Percentiles rank a stretch among this genome's conserved stretches.
phyloP scores from a whole-genome alignment of 2,113 vertebrate species.

The Maccullochella peelii region DNA sequence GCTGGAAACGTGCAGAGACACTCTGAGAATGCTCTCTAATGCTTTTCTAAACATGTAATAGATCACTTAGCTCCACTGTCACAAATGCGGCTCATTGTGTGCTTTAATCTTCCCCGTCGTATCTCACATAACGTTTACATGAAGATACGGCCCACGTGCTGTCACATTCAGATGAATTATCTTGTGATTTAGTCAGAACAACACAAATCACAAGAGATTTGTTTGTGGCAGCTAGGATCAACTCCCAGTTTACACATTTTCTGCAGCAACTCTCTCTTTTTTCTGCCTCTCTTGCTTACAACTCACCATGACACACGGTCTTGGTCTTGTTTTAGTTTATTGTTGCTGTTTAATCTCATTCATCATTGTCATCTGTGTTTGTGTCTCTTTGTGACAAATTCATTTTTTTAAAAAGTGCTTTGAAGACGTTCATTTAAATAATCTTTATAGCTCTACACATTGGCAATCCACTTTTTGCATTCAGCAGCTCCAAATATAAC shows the following conservation, averaged over 20 bases:
- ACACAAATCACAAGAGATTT: slow-evolving; percentile 36
- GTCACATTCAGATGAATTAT: slow-evolving; percentile 19
- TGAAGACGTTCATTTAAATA: slow-evolving; percentile 8
- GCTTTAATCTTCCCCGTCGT: slow-evolving; percentile 46
- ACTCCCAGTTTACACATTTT: slow-evolving; percentile 13
- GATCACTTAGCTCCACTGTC: slow-evolving; percentile 75
- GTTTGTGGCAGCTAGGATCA: slow-evolving; percentile 15
- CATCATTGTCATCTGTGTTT: not conserved
- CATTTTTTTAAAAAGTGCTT: not conserved
- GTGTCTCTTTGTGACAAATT: slow-evolving; percentile 7
- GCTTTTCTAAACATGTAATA: slow-evolving; percentile 78
- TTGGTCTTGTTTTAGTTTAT: not conserved
- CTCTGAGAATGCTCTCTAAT: slow-evolving; percentile 75
- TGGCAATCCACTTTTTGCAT: slow-evolving; percentile 19
- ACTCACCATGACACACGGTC: not conserved
- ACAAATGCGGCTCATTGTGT: too few species aligned
- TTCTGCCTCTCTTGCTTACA: not conserved
- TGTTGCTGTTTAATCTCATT: not conserved
- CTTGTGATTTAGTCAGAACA: not conserved
- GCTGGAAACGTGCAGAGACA: slow-evolving; percentile 71
- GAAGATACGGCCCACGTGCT: slow-evolving; percentile 1
- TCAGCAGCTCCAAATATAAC: slow-evolving; percentile 68
- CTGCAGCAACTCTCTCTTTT: not conserved
- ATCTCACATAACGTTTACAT: slow-evolving; percentile 22
- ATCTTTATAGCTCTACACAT: slow-evolving; percentile 13